Evolutionary conservation across 2,113 vertebrate genomes (phyloP), one percentile per base, ranked within the genome.

Genomic region (Etheostoma spectabile): DNA sequence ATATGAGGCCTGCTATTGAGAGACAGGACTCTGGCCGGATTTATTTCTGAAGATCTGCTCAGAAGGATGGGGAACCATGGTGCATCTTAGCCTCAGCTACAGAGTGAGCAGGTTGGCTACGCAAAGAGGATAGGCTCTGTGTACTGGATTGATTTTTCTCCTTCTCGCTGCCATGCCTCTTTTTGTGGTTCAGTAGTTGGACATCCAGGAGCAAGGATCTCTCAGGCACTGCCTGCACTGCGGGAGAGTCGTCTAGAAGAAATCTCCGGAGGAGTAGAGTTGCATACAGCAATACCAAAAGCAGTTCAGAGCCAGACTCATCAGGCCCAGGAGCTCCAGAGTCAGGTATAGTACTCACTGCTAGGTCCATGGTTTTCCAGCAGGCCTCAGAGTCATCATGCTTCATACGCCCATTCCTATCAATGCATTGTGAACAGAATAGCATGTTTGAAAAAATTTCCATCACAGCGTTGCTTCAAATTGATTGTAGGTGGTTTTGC

Each of bases 121-220:
- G 53, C 80, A 88, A 70, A 85, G 80, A 89, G 82, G 79, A 88
- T 85, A 86, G 87, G 83, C 92, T 94, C 89, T 90, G 90, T 92
- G 86, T 90, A 84, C 75, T 84, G 94, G 96, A 97, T 98, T 98
- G 96, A 98, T 98, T 98, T 97, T 97, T 96, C 95, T 95, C 94
- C 95, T 96, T 94, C 95, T 96, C 66, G 19, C 94, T 78, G 80
- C 91, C 87, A 90, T 92, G 93, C 93, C 90, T 93, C 86, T 88
- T 94, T 87, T 91, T 93, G 95, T 96, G 95, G 96, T 96, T 97
- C 95, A 95, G 95, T 97, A 97, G 96, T 95, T 97, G 95, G 97
- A 97, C 95, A 93, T 96, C 95, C 95, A 96, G 95, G 95, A 97
- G 93, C 95, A 95, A 94, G 96, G 93, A 96, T 97, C 94, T 97